phyloP scores from a whole-genome alignment of 2,113 vertebrate genomes.

The Oenanthe oenanthe region DNA sequence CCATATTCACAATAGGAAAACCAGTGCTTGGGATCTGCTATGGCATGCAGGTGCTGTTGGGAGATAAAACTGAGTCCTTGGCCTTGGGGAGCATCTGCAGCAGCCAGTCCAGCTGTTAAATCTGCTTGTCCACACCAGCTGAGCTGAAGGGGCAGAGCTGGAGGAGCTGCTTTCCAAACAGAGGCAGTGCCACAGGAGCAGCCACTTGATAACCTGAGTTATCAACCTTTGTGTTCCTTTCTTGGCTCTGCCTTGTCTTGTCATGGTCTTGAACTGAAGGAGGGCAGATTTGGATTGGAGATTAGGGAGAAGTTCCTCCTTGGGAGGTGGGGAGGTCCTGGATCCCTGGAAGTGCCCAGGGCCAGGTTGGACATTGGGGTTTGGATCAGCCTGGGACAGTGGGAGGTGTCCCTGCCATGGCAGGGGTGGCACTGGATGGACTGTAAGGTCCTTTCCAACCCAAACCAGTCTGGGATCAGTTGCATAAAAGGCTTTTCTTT shows the following conservation, averaged over 20 bases:
- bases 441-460: background rate
- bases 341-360: background rate
- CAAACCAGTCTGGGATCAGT: background rate
- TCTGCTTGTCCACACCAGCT: background rate
- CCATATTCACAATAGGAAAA: constrained; percentile 97
- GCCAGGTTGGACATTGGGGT: background rate
- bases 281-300: background rate
- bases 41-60: constrained; percentile 91
- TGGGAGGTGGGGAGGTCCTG: rapidly evolving
- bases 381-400: rapidly evolving
- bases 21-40: constrained; percentile 98
- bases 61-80: background rate
- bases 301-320: background rate
- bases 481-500: background rate
- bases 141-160: background rate
- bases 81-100: background rate
- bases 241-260: background rate
- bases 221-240: background rate
- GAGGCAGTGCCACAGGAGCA: background rate
- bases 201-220: no score
- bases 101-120: rapidly evolving
- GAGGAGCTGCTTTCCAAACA: background rate
- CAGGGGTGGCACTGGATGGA: rapidly evolving
- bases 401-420: background rate
- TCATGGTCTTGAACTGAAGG: background rate